Conservation (phyloP, 1,140 invertebrate genomes). For the Orchestia grillus region DNA sequence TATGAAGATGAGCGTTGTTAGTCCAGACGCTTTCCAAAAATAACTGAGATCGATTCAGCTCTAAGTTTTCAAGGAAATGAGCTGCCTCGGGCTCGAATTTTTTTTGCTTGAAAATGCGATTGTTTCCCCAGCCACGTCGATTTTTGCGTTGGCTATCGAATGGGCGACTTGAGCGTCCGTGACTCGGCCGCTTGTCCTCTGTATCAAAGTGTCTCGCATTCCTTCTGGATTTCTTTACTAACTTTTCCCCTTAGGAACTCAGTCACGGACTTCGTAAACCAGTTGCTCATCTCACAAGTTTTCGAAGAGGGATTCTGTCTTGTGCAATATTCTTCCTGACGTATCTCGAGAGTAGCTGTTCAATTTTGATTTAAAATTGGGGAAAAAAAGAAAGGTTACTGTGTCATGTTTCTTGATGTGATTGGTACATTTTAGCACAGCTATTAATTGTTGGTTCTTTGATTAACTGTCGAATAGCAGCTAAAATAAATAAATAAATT, state of each 20-base stretch:
- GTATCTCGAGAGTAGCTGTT: background rate
- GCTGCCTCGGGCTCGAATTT: background rate
- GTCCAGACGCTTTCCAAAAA: background rate
- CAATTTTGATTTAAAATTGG: background rate
- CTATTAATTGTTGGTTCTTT: background rate
- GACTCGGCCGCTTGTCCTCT: slow-evolving; percentile 3
- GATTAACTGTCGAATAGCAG: background rate
- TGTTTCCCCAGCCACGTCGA: background rate
- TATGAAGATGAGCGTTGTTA: background rate
- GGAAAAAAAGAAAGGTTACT: background rate
- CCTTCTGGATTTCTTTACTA: background rate
- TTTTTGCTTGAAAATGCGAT: background rate
- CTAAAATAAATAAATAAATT: background rate
- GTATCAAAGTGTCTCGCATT: background rate
- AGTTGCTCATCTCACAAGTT: background rate
- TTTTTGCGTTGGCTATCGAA: background rate
- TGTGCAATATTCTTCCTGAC: background rate
- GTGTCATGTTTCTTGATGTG: too few species aligned
- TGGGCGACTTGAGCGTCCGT: background rate
- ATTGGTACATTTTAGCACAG: background rate
- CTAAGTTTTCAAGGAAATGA: background rate
- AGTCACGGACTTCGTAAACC: slow-evolving; percentile 6
- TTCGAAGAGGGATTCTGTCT: background rate
- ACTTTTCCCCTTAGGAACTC: background rate
- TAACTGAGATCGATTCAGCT: background rate